Conservation (phyloP, 1,140 invertebrate genomes). For the Drosophila eugracilis region DNA sequence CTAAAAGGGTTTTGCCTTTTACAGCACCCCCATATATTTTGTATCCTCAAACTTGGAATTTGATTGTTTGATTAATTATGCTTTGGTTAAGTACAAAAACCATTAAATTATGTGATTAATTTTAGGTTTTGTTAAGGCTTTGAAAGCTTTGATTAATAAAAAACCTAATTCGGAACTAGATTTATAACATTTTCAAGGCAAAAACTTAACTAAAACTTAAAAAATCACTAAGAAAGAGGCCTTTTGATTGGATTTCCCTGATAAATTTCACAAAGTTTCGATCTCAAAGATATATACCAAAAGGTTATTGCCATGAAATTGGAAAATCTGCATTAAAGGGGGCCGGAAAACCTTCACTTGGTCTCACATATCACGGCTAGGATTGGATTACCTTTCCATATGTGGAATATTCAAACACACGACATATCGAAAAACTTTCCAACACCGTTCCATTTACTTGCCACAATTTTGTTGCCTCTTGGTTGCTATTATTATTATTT, state of each 20-base stretch:
- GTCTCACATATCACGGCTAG: conserved; percentile 25
- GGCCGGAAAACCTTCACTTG: conserved; percentile 57
- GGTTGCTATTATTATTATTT: neutral
- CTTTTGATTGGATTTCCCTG: too few species aligned
- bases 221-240: too few species aligned
- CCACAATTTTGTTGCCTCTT: conserved; percentile 42
- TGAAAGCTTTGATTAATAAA: too few species aligned
- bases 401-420: too few species aligned
- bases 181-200: too few species aligned
- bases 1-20: neutral
- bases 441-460: conserved; percentile 55
- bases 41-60: neutral
- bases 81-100: neutral
- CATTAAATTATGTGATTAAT: too few species aligned
- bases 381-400: conserved; percentile 38
- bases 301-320: conserved; percentile 58
- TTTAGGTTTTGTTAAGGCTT: too few species aligned
- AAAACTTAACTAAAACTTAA: too few species aligned
- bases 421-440: conserved; percentile 52
- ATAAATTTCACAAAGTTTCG: neutral
- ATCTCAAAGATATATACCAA: conserved; percentile 5
- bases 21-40: neutral
- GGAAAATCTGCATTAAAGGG: conserved; percentile 8
- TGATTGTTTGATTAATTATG: neutral
- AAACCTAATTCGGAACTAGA: too few species aligned